These are phyloP conservation scores for Leptopilina drosophilae DNA, from an alignment of 2,888 invertebrate species.

Conservation along the genomic window DNA sequence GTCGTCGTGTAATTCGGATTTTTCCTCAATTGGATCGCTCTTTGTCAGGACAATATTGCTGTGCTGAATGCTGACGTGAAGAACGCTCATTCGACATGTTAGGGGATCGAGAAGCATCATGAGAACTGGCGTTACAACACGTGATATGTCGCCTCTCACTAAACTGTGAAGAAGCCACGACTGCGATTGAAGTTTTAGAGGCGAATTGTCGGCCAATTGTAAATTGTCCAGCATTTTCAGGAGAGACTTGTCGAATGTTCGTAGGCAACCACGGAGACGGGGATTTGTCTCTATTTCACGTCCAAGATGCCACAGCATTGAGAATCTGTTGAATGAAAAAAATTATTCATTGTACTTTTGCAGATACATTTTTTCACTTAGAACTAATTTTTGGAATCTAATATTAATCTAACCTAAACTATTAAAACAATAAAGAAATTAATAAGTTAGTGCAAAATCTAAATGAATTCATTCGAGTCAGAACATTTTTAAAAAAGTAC, in stretches of 20 bases:
- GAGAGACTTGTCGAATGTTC: slow-evolving; percentile 84
- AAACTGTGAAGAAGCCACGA: slow-evolving; percentile 87
- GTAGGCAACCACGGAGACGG: slow-evolving; percentile 76
- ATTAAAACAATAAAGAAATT: too few species aligned
- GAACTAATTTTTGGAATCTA: too few species aligned
- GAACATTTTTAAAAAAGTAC: too few species aligned
- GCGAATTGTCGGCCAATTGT: slow-evolving; percentile 79
- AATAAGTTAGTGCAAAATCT: too few species aligned
- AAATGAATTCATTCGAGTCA: too few species aligned
- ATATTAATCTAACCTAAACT: too few species aligned
- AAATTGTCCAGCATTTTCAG: slow-evolving; percentile 86
- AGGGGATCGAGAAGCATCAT: slow-evolving; percentile 87
- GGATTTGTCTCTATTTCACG: slow-evolving; percentile 81
- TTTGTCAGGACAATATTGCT: slow-evolving; percentile 75
- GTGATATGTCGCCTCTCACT: slow-evolving; percentile 86
- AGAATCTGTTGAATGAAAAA: slow-evolving; percentile 73
- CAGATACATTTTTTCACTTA: too few species aligned
- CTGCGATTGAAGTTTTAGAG: slow-evolving; percentile 82
- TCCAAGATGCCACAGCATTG: slow-evolving; percentile 87
- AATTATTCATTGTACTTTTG: too few species aligned
- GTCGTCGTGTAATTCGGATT: slow-evolving; percentile 70
- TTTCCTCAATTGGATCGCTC: slow-evolving; percentile 68
- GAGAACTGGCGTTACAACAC: slow-evolving; percentile 87
- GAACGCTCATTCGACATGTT: slow-evolving; percentile 89
- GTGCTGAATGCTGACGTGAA: slow-evolving; percentile 83